These are phyloP conservation scores for Spodoptera exigua DNA, from an alignment of 2,888 invertebrate species.

Conservation along the genomic window DNA sequence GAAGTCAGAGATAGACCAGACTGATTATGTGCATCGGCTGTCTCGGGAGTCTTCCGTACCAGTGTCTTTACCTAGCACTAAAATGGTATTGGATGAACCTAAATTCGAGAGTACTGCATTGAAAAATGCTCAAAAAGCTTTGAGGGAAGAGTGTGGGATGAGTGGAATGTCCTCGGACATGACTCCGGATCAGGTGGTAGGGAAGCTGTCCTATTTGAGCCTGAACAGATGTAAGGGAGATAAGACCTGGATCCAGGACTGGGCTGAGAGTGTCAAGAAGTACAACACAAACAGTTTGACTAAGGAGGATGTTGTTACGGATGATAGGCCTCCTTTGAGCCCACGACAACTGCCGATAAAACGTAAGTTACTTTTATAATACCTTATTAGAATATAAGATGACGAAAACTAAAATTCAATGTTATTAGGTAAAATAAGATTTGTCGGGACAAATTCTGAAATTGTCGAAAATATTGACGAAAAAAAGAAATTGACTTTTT, in stretches of 20 bases:
- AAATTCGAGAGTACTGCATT: slow-evolving; percentile 83
- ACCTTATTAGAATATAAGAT: no score
- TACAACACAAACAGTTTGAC: slow-evolving; percentile 81
- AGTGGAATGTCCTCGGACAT: slow-evolving; percentile 68
- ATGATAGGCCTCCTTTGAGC: slow-evolving; percentile 80
- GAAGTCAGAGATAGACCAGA: slow-evolving; percentile 92
- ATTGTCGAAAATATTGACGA: no score
- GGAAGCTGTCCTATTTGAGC: slow-evolving; percentile 83
- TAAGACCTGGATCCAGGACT: slow-evolving; percentile 90
- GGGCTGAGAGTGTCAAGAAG: slow-evolving; percentile 90
- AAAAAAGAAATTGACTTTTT: no score
- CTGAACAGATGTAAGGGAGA: slow-evolving; percentile 86
- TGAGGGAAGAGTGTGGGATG: slow-evolving; percentile 73
- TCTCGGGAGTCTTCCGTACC: slow-evolving; percentile 84
- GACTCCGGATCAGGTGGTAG: slow-evolving; percentile 78
- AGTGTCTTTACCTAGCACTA: slow-evolving; percentile 78
- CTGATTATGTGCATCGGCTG: slow-evolving; percentile 88
- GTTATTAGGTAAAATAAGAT: no score
- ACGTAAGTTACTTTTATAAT: slow-evolving; percentile 73
- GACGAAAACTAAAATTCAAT: no score
- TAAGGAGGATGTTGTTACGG: slow-evolving; percentile 67
- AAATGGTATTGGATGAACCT: slow-evolving; percentile 68
- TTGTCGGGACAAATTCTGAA: no score
- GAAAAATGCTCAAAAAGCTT: slow-evolving; percentile 78
- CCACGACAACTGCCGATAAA: slow-evolving; percentile 77